A percentile compares a stretch with the other conserved stretches of the same genome.
phyloP scores from a whole-genome alignment of 53 echinoderm and acorn worm species.

The Zoroaster sp. region DNA sequence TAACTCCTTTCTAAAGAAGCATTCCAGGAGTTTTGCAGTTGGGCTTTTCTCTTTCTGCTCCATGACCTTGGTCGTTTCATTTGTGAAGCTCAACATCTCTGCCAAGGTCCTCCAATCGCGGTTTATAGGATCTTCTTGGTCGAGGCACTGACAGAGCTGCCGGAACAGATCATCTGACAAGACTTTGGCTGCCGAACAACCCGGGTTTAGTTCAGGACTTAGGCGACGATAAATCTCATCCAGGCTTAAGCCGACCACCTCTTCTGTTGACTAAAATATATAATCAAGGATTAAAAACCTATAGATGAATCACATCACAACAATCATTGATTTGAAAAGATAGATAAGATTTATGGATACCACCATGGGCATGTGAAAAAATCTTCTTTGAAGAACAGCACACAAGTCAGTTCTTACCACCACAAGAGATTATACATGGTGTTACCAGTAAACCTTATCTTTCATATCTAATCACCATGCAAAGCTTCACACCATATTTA shows the following conservation, averaged over 20 bases:
- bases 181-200: not conserved
- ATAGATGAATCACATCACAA: not conserved
- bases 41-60: constrained; percentile 6
- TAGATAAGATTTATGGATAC: not conserved
- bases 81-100: not conserved
- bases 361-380: too few species aligned
- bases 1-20: not conserved
- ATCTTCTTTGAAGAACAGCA: too few species aligned
- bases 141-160: not conserved
- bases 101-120: not conserved
- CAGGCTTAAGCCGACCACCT: not conserved
- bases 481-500: too few species aligned
- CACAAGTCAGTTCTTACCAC: too few species aligned
- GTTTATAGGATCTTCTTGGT: not conserved
- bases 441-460: too few species aligned
- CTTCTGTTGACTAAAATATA: not conserved
- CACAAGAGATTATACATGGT: too few species aligned
- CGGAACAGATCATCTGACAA: not conserved
- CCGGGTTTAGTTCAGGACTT: constrained; percentile 22
- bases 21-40: constrained; percentile 4
- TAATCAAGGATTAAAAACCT: not conserved
- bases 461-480: too few species aligned
- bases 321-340: not conserved
- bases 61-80: not conserved
- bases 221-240: not conserved